Evolutionary conservation across 1,140 invertebrate species (phyloP), one percentile per base, ranked within the genome.

Genomic region (Drosophila pandora): DNA sequence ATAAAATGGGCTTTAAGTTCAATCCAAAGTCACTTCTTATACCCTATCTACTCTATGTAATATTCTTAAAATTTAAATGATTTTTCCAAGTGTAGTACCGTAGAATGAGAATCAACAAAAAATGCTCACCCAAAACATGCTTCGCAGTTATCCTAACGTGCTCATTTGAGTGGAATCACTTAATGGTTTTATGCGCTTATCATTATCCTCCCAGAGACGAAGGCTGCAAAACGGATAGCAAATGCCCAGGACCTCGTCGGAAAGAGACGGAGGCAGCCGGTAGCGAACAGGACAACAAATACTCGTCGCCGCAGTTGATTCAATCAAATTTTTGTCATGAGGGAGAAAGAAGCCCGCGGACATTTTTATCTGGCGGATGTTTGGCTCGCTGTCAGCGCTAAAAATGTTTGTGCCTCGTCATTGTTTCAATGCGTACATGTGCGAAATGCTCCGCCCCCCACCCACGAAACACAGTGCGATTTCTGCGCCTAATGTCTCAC

Each of bases 111-210:
- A 60, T 54, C 25, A 63, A 37, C 8, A 23, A 30, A 53, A 41
- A 52, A 56, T 37, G n/a, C 8, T 39, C 43, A 7, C 23, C 8
- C 30, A 39, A 37, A 49, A 21, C 25, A 54, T 43, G 60, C 43
- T 58, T 48, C 69, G 45, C 68, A 87, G 79, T 73, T 75, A 73
- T 67, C 60, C 83, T 72, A 87, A 76, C 83, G 83, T 88, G 83
- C 67, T 87, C 83, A 72, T 88, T 87, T 87, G 68, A 87, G 83
- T 83, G 83, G 83, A 87, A 87, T 87, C 83, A 87, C 83, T 87
- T 87, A 87, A 87, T 87, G 83, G 83, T 87, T 87, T 87, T 87
- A 87, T 88, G 54, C 83, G 83, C 83, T 88, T 87, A 87, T 87
- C 83, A 87, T 88, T 87, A 87, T 81, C 79, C 69, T 79, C 62